These are phyloP conservation scores for Spicauda simplicius DNA, from an alignment of 2,888 invertebrate genomes.

Conservation along the genomic window DNA sequence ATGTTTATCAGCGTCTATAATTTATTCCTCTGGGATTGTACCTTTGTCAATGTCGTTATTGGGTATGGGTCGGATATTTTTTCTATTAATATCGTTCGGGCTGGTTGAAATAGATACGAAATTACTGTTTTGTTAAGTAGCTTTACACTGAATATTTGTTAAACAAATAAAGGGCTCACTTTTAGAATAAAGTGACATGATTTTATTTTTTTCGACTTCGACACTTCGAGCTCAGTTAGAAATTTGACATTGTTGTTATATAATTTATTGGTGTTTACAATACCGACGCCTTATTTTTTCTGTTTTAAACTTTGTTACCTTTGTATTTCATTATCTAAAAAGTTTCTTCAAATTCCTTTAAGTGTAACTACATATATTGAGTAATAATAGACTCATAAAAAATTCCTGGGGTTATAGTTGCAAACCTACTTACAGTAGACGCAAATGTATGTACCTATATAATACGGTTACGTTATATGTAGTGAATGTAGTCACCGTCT, in stretches of 20 bases:
- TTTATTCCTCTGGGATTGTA: conserved; percentile 64
- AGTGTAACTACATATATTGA: too few species aligned
- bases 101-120: conserved; percentile 34
- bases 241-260: background rate
- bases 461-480: too few species aligned
- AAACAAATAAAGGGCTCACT: conserved; percentile 25
- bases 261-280: background rate
- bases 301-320: too few species aligned
- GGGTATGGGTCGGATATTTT: conserved; percentile 33
- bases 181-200: conserved; percentile 9
- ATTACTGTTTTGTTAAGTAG: conserved; percentile 27
- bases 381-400: too few species aligned
- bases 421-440: too few species aligned
- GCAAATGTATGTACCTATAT: too few species aligned
- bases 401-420: too few species aligned
- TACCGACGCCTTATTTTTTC: too few species aligned
- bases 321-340: too few species aligned
- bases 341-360: too few species aligned
- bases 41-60: conserved; percentile 39
- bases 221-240: background rate
- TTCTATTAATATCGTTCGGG: conserved; percentile 33
- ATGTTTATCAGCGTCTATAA: conserved; percentile 69
- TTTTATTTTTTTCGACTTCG: background rate
- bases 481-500: conserved; percentile 1
- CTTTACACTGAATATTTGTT: conserved; percentile 26